Evolutionary conservation across 2,113 vertebrate species (phyloP).

Genomic region (Perca flavescens): DNA sequence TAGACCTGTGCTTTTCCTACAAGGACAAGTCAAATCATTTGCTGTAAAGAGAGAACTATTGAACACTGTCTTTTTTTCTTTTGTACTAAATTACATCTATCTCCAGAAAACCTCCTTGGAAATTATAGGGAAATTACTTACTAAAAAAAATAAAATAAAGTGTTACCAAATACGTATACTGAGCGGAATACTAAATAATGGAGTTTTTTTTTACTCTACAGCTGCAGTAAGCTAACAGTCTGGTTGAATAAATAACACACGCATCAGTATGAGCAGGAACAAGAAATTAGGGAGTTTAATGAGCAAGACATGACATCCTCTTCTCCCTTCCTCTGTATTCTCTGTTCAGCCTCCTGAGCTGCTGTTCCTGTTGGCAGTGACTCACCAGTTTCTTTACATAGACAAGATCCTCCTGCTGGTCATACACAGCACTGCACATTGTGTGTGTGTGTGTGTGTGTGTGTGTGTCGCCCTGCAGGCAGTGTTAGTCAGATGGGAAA

Average conservation of each 20-base stretch:
- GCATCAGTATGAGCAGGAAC: background rate
- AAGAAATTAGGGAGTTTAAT: background rate
- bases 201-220: background rate
- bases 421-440: constrained; percentile 28
- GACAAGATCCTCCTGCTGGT: constrained; percentile 60
- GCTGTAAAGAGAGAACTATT: background rate
- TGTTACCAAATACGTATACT: background rate
- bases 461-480: constrained; percentile 4
- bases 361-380: constrained; percentile 61
- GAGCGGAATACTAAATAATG: too few relatives aligned
- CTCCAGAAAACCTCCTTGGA: background rate
- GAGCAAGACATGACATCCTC: constrained; percentile 5
- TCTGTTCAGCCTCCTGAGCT: constrained; percentile 43
- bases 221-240: background rate
- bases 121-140: background rate
- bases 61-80: background rate
- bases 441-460: too few relatives aligned
- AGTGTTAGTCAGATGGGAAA: constrained; percentile 49
- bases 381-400: constrained; percentile 68
- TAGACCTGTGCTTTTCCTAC: background rate
- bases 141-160: background rate
- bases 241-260: background rate
- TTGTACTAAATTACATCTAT: background rate
- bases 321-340: background rate
- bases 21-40: background rate